Percentiles rank a stretch among this genome's conserved stretches.
These are phyloP conservation scores for Falco columbarius DNA, from an alignment of 2,797 vertebrate genomes.

Conservation along the genomic window DNA sequence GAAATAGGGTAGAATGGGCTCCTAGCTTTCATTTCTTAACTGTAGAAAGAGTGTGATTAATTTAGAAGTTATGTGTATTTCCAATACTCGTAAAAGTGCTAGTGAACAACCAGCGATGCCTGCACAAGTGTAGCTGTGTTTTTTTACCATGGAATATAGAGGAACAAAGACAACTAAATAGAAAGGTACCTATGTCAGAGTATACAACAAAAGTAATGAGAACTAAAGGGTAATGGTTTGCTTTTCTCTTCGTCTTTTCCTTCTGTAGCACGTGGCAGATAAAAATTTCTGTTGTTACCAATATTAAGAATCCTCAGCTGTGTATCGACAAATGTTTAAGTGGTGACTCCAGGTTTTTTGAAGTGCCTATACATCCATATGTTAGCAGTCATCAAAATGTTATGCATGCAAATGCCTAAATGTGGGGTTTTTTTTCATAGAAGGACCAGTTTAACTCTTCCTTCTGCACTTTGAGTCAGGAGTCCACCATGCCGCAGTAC, in stretches of 20 bases:
- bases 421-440: background rate
- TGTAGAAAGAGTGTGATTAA: background rate
- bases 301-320: background rate
- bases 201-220: background rate
- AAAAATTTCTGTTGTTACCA: background rate
- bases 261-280: background rate
- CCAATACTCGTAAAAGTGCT: background rate
- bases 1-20: background rate
- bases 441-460: background rate
- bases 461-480: background rate
- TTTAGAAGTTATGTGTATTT: background rate
- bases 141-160: background rate
- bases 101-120: background rate
- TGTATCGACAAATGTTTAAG: background rate
- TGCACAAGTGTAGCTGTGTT: background rate
- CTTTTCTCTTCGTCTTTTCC: background rate
- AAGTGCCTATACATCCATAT: rapidly evolving
- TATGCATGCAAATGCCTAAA: background rate
- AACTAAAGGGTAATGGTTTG: background rate
- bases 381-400: background rate
- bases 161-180: background rate
- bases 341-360: background rate
- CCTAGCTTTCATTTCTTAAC: background rate
- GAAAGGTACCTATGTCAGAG: background rate
- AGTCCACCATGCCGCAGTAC: background rate